Evolutionary conservation across 23 tunicate genomes (phyloP).

Genomic region (Ciona savignyi): DNA sequence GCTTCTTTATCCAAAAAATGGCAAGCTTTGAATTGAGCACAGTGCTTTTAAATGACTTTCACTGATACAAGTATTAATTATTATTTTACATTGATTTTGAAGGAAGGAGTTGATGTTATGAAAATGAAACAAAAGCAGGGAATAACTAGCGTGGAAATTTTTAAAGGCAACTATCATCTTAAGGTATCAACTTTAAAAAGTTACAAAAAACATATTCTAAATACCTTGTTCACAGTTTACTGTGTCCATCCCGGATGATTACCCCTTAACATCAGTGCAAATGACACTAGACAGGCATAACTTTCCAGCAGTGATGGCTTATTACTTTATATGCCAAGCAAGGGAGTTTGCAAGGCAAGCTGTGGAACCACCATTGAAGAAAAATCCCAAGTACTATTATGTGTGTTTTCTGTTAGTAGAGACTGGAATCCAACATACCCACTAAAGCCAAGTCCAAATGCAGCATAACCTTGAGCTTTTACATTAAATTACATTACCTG

Average conservation of each 20-base stretch:
- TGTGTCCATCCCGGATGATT: conserved; percentile 50
- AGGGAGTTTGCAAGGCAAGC: conserved; percentile 82
- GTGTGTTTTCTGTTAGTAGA: too few relatives aligned
- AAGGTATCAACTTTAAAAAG: conserved; percentile 25
- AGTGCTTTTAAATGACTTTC: too few relatives aligned
- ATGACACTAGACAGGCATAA: conserved; percentile 40
- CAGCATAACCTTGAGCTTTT: too few relatives aligned
- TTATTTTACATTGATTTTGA: background rate
- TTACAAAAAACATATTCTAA: too few relatives aligned
- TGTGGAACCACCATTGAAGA: conserved; percentile 65
- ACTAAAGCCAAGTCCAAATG: too few relatives aligned
- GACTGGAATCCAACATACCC: too few relatives aligned
- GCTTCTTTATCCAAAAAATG: background rate
- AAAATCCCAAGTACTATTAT: background rate
- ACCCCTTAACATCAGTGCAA: conserved; percentile 47
- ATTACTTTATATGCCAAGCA: conserved; percentile 88
- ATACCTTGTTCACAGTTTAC: conserved; percentile 33
- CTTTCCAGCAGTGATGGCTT: conserved; percentile 66
- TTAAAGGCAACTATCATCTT: conserved; percentile 39
- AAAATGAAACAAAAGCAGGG: conserved; percentile 89
- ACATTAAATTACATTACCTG: too few relatives aligned
- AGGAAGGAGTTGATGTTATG: conserved; percentile 37
- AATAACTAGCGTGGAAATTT: conserved; percentile 16
- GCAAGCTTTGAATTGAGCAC: too few relatives aligned
- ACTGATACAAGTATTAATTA: too few relatives aligned